Evolutionary conservation across 2,888 invertebrate genomes (phyloP), one percentile per base, ranked within the genome.

Genomic region (Calameuta idolon): DNA sequence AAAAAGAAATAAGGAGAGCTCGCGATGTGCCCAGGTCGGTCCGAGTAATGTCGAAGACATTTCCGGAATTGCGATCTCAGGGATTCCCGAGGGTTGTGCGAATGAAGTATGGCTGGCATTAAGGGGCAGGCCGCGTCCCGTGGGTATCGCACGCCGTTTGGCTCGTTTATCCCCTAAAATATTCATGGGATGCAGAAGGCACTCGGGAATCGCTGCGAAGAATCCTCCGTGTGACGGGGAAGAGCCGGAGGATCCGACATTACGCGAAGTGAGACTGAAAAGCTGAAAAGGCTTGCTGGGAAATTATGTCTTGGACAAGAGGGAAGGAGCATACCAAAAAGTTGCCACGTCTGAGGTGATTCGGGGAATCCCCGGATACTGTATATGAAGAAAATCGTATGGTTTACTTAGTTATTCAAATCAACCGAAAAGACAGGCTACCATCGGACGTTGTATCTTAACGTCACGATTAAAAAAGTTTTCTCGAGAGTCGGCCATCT

Each of bases 121-220:
- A 83, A 69, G 35, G 79, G 79, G 78, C 75, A 76, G 81, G 78
- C 81, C 75, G 79, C 77, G 76, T 85, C 81, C 80, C 83, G 75
- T 69, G 81, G 83, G 81, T 74, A 69, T 79, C 79, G 79, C 77
- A 68, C 77, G 81, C 78, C 80, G 78, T 82, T 81, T 82, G 78
- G 80, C 75, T 80, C 81, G 79, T 81, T 81, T 81, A 79, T 82
- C 77, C 77, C 80, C 79, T 86, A 83, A 86, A 86, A 86, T 86
- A 86, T 86, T 86, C 86, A 86, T 86, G 82, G 81, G 82, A 81
- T 81, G 79, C 80, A 79, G 80, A 77, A 73, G 77, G 69, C 76
- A 37, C 79, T 30, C 31, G 55, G 75, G 74, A 75, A 80, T 78
- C 69, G 74, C 40, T 75, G 76, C 75, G 73, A 12, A 79, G 35